phyloP scores from a whole-genome alignment of 2,888 invertebrate species.

The Encarsia formosa region DNA sequence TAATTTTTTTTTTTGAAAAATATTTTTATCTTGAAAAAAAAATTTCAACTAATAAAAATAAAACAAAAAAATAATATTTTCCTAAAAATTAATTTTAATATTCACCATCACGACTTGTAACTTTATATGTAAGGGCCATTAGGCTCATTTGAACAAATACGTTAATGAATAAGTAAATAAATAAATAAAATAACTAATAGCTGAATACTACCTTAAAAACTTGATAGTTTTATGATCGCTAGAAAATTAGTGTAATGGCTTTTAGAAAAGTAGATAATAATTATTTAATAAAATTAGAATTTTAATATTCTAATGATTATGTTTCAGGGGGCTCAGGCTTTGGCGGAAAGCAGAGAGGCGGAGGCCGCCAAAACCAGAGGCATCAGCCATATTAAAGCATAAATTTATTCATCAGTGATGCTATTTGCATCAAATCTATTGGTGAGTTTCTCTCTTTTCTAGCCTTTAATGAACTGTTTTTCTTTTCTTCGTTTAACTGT shows the following conservation, averaged over 20 bases:
- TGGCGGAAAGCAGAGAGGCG: constrained; percentile 82
- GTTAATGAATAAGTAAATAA: no score
- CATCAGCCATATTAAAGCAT: constrained; percentile 77
- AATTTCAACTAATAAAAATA: no score
- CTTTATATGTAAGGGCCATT: no score
- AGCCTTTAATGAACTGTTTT: constrained; percentile 9
- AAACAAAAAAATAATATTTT: no score
- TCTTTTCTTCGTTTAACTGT: constrained; percentile 14
- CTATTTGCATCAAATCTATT: constrained; percentile 48
- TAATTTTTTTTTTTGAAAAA: no score
- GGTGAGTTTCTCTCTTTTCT: constrained; percentile 45
- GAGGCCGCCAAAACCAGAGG: constrained; percentile 68
- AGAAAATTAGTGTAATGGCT: constrained; percentile 27
- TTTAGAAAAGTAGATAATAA: constrained; percentile 26
- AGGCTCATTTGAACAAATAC: no score
- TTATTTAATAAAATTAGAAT: constrained; percentile 19
- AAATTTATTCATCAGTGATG: constrained; percentile 48
- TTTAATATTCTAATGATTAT: constrained; percentile 37
- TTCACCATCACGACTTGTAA: no score
- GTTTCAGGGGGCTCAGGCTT: constrained; percentile 61
- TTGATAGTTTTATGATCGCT: constrained; percentile 14
- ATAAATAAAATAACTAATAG: no score
- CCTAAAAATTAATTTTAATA: no score
- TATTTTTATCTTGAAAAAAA: no score
- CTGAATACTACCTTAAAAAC: no score